Evolutionary conservation across 2,888 invertebrate genomes (phyloP), one percentile per base, ranked within the genome.

Genomic region (Dolomedes plantarius): DNA sequence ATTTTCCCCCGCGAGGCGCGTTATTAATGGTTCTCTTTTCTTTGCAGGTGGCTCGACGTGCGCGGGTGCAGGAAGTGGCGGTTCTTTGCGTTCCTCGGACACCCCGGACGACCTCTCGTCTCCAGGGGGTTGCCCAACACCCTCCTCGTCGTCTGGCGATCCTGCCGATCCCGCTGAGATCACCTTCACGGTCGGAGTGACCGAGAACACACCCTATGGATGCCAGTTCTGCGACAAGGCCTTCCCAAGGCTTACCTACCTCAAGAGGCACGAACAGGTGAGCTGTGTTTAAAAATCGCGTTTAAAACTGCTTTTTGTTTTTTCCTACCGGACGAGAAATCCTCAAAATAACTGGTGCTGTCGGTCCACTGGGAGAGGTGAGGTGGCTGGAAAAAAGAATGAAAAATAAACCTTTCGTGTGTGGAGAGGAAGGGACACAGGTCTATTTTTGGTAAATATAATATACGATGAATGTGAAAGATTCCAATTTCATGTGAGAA

Each of bases 181-280:
- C 68, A 93, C 94, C 68, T 94, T 93, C 91, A 94, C 94, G 19
- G 93, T 94, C 89, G 94, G 94, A 68, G 93, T 94, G 88, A 94
- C 94, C 31, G 95, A 95, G 90, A 93, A 94, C 91, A 95, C 96
- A 89, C 96, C 96, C 88, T 96, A 96, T 93, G 95, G 95, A 91
- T 97, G 97, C 92, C 96, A 96, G 92, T 97, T 96, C 93, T 97
- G 97, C 93, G 96, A 97, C 91, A 95, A 96, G 92, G 96, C 96
- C 89, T 97, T 97, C 92, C 95, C 96, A 28, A 94, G 96, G 89
- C 94, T 95, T 89, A 95, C 95, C 88, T 96, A 96, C 91, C 94
- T 97, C 90, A 96, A 96, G 93, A 95, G 96, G 92, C 97, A 97
- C 93, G 96, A 97, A 92, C 97, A 97, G 95, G 88, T 88, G 62